phyloP scores from a whole-genome alignment of 2,113 vertebrate species.

The Pogonocichla stellata region DNA sequence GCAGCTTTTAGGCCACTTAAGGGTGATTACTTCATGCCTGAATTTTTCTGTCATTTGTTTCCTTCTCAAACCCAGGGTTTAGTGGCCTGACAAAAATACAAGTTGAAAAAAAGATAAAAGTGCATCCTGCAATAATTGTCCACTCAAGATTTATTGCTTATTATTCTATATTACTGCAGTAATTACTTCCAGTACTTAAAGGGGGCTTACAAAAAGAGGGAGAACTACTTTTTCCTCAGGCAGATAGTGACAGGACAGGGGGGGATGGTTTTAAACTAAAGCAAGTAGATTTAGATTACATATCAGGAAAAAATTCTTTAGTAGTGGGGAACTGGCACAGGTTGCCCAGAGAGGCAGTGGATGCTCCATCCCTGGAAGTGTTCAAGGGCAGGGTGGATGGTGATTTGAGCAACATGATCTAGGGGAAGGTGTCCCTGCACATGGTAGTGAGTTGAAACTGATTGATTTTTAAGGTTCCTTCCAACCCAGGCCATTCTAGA shows the following conservation, averaged over 20 bases:
- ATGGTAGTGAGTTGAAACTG: accelerated
- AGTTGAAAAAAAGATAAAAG: background rate
- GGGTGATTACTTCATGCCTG: background rate
- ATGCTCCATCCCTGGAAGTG: background rate
- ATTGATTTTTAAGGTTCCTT: background rate
- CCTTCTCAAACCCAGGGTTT: background rate
- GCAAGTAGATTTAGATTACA: background rate
- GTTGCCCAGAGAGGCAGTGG: background rate
- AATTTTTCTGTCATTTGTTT: background rate
- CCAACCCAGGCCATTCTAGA: background rate
- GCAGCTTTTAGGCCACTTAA: background rate
- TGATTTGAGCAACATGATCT: background rate
- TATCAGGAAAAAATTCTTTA: background rate
- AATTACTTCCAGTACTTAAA: background rate
- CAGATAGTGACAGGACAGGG: background rate
- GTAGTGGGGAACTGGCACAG: background rate
- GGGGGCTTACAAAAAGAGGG: background rate
- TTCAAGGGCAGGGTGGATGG: no score
- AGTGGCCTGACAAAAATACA: background rate
- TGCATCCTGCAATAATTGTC: background rate
- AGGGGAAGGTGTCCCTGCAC: background rate
- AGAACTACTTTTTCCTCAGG: background rate
- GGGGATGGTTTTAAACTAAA: background rate
- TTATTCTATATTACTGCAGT: background rate
- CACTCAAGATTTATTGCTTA: background rate